Percentiles rank a stretch among this genome's conserved stretches.
Conservation (phyloP, 2,113 vertebrate genomes). For the Percopsis transmontana region DNA sequence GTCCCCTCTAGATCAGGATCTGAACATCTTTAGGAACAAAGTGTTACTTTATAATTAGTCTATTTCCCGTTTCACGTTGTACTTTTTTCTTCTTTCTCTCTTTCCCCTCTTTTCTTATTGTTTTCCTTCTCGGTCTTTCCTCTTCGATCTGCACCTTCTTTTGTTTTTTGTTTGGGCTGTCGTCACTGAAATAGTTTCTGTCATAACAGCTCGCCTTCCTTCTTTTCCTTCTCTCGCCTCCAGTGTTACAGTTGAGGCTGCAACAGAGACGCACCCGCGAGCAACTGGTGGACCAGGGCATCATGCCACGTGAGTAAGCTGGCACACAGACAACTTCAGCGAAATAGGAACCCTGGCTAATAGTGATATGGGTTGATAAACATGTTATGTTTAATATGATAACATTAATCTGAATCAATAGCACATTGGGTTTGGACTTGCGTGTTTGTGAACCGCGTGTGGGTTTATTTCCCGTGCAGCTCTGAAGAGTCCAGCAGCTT, state of each 20-base stretch:
- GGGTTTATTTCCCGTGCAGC: constrained; percentile 77
- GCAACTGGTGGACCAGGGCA: constrained; percentile 98
- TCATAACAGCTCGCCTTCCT: background rate
- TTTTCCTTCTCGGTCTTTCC: background rate
- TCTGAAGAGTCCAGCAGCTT: constrained; percentile 96
- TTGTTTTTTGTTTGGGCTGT: background rate
- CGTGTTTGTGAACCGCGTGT: constrained; percentile 38
- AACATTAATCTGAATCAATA: background rate
- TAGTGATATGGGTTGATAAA: constrained; percentile 27
- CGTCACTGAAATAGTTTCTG: background rate
- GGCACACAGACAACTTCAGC: background rate
- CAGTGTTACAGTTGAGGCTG: constrained; percentile 95
- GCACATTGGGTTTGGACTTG: background rate
- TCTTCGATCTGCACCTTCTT: background rate
- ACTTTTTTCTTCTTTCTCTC: background rate
- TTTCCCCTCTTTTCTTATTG: background rate
- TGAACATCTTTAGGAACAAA: too few relatives aligned
- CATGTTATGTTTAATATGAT: constrained; percentile 1
- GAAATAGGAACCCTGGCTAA: background rate
- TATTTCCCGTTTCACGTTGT: background rate
- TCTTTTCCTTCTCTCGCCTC: constrained; percentile 34
- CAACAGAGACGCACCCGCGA: constrained; percentile 95
- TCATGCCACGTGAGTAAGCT: constrained; percentile 96
- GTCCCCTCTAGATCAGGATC: too few relatives aligned
- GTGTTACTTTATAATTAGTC: background rate